Evolutionary conservation across 2,113 vertebrate species (phyloP), one percentile per base, ranked within the genome.

Genomic region (Columba livia): DNA sequence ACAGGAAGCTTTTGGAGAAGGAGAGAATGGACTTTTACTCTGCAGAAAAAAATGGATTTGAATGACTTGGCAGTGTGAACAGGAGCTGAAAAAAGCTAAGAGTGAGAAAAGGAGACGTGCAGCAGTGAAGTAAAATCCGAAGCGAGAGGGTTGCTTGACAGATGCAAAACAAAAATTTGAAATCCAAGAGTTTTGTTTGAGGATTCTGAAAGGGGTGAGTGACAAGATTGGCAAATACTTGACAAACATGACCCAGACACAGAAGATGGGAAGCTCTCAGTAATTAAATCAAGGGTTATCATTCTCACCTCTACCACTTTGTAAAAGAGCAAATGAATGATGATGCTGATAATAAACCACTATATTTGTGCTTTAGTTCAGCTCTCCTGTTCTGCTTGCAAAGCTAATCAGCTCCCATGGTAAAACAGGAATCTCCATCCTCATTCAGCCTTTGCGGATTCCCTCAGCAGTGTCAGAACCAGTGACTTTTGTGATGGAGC

Each of bases 1-100:
- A 38, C 79, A 74, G 85, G 75, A 95, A 95, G 69, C 85, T 95
- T 96, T 86, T 95, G 90, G 88, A 91, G 84, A 38, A 77, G 60
- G 38, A 88, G 23, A 94, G 75, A 93, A 93, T 65, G 32, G 57
- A 64, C 28, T 88, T 79, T 16, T 80, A 44, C 36, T 77, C 47
- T 21, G 8, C 24, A 84, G 51, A n/a, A 81, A 77, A 80, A 38
- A 13, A 60, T 13, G 15, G 50, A 34, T 83, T 88, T 89, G 54
- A n/a, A 78, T 24, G 48, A 23, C 29, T 80, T 4, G 2, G 8
- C 44, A 53, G 24, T 42, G 16, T 50, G 53, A 83, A 95, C 73
- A 34, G 26, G 47, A 79, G 47, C 40, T 53, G 5, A 61, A 83
- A 93, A 87, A 56, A 69, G 3, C 12, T 66, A 15, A 66, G 85